Conservation (phyloP, 2,113 vertebrate genomes). For the Meriones unguiculatus region DNA sequence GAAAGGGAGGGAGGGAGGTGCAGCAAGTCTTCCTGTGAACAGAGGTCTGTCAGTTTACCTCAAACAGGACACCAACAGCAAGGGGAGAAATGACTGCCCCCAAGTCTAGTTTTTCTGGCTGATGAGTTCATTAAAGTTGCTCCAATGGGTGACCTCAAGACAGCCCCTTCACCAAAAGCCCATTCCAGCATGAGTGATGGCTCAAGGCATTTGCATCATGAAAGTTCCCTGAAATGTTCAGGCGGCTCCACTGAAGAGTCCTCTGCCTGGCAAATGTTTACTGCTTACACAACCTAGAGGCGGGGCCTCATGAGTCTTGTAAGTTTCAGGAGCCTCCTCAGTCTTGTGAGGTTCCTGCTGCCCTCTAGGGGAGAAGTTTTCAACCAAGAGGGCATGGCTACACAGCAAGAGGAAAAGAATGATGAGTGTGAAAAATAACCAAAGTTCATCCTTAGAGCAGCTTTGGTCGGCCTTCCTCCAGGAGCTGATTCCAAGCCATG, state of each 20-base stretch:
- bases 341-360: neutral
- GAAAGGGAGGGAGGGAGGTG: neutral
- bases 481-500: neutral
- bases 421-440: neutral
- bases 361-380: neutral
- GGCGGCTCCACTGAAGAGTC: neutral
- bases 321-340: neutral
- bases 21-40: neutral
- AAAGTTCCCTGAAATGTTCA: neutral
- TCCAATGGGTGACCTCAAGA: neutral
- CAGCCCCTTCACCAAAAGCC: neutral
- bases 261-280: neutral
- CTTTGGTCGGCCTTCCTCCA: neutral
- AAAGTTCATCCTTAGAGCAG: neutral
- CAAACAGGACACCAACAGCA: no score
- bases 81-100: no score
- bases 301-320: neutral
- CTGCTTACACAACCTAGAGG: neutral
- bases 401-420: accelerated
- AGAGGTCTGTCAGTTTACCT: neutral
- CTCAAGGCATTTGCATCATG: neutral
- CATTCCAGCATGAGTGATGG: no score
- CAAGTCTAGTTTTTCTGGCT: neutral
- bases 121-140: neutral
- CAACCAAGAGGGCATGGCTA: neutral